phyloP scores from a whole-genome alignment of 2,113 vertebrate species.

The Planiliza haematocheilus region DNA sequence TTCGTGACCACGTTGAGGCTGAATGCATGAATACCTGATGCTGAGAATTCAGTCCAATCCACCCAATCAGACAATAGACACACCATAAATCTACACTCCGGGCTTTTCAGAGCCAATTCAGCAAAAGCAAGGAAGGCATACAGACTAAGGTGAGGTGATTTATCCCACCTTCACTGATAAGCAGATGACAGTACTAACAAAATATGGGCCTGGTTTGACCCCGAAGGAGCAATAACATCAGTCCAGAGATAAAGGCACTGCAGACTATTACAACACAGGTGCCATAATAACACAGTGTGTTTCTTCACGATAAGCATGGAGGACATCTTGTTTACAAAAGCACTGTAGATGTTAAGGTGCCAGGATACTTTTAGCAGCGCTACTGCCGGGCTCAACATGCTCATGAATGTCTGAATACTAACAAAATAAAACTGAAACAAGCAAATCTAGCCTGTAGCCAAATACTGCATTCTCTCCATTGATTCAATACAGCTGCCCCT shows the following conservation, averaged over 20 bases:
- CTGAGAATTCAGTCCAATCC: not conserved
- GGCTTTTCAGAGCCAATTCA: constrained; percentile 29
- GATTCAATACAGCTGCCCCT: constrained; percentile 11
- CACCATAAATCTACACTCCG: constrained; percentile 3
- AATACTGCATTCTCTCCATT: constrained; percentile 6
- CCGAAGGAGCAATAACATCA: constrained; percentile 34
- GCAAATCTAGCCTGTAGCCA: constrained; percentile 29
- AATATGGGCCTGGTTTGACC: constrained; percentile 14
- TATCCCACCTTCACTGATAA: constrained; percentile 24
- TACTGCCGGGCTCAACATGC: constrained; percentile 3
- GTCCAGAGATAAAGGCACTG: constrained; percentile 47
- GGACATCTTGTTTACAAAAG: constrained; percentile 28
- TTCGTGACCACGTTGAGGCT: constrained; percentile 12
- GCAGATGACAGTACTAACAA: constrained; percentile 19
- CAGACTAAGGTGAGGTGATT: constrained; percentile 15
- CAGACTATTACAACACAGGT: constrained; percentile 20
- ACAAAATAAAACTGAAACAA: constrained; percentile 24
- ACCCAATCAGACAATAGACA: not conserved
- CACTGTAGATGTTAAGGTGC: not conserved
- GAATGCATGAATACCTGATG: not conserved
- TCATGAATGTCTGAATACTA: constrained; percentile 20
- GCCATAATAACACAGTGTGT: constrained; percentile 25
- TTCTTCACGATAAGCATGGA: constrained; percentile 13
- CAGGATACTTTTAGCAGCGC: not conserved
- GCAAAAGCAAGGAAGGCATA: not conserved